Evolutionary conservation across 2,797 vertebrate genomes (phyloP).

Genomic region (Tangara arthus): DNA sequence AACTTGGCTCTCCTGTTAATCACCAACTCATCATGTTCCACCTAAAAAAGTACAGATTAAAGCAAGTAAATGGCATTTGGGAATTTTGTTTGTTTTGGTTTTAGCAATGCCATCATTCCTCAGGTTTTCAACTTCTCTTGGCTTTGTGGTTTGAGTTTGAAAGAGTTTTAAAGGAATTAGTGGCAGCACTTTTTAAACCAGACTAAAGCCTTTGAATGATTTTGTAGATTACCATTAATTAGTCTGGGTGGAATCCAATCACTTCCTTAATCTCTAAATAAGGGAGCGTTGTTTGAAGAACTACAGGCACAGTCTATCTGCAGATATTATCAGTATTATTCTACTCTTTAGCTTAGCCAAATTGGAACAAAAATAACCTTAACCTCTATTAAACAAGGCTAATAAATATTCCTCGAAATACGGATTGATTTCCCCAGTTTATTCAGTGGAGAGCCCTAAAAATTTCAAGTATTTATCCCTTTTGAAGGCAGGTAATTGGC

Average conservation of each 20-base stretch:
- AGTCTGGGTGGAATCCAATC: background rate
- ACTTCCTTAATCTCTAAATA: background rate
- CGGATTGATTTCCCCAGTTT: background rate
- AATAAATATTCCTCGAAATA: slow-evolving; percentile 24
- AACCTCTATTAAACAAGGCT: background rate
- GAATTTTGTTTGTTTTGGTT: background rate
- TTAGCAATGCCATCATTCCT: background rate
- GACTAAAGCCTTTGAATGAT: background rate
- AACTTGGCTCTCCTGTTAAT: background rate
- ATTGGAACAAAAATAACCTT: slow-evolving; percentile 7
- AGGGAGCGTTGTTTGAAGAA: background rate
- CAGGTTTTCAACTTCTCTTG: background rate
- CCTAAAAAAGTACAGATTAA: background rate
- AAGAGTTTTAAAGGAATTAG: background rate
- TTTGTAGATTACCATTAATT: slow-evolving; percentile 22
- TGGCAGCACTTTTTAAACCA: background rate
- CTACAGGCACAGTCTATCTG: background rate
- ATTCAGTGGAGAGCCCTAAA: background rate
- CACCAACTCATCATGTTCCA: background rate
- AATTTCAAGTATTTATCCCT: background rate
- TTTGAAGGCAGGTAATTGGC: background rate
- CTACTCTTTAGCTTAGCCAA: background rate
- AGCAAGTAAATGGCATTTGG: background rate
- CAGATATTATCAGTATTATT: background rate
- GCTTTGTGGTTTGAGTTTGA: background rate